A percentile compares a stretch with the other conserved stretches of the same genome.
Conservation (phyloP, 2,888 invertebrate genomes). For the Catocala fraxini region DNA sequence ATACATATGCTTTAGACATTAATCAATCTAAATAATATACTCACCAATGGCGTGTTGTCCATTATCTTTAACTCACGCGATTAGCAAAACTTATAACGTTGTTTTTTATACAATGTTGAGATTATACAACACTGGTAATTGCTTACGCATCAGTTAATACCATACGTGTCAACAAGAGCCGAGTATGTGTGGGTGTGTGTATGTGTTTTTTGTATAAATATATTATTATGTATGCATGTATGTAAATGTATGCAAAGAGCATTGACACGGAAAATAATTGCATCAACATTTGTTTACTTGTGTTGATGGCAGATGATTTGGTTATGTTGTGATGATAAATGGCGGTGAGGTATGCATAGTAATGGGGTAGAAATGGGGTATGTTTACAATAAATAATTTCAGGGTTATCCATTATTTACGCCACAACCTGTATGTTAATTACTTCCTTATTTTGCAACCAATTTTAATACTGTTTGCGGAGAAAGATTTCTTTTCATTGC, state of each 20-base stretch:
- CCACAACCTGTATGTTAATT: no score
- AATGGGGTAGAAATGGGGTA: no score
- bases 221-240: constrained; percentile 4
- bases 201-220: no score
- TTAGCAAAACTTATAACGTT: not conserved
- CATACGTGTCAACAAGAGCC: no score
- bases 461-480: no score
- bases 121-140: not conserved
- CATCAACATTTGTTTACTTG: constrained; percentile 7
- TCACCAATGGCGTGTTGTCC: not conserved
- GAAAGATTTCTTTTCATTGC: no score
- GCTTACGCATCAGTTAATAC: not conserved
- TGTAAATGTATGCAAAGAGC: constrained; percentile 9
- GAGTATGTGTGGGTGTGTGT: no score
- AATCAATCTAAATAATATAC: no score
- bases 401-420: no score
- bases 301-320: not conserved
- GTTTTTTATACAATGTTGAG: not conserved
- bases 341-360: not conserved
- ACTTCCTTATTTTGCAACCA: no score
- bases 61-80: constrained; percentile 1
- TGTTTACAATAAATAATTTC: no score
- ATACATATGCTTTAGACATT: no score
- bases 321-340: not conserved
- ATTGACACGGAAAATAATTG: constrained; percentile 11